phyloP scores from a whole-genome alignment of 2,888 invertebrate species.

The Caenorhabditis macrosperma region DNA sequence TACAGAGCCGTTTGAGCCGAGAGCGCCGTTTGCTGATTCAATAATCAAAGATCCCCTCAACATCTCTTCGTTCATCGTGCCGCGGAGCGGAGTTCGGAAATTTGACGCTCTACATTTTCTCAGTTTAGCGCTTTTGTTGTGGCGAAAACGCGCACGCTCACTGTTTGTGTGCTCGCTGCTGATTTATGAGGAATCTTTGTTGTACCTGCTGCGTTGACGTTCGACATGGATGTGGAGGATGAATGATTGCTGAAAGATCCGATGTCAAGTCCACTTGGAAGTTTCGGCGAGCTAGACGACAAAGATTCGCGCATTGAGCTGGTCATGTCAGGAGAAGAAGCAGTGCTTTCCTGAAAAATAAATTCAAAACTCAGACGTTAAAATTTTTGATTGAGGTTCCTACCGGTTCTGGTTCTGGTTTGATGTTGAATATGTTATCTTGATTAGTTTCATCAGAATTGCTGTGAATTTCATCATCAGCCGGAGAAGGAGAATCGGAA shows the following conservation, averaged over 20 bases:
- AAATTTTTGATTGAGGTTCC: too few species aligned
- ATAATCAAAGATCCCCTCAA: background rate
- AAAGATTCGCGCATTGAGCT: constrained; percentile 61
- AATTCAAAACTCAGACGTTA: background rate
- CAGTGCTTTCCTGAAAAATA: constrained; percentile 70
- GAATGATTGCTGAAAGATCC: constrained; percentile 42
- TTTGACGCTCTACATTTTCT: constrained; percentile 29
- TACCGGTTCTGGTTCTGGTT: constrained; percentile 39
- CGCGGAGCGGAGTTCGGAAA: background rate
- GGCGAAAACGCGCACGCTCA: background rate
- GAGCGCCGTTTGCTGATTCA: too few species aligned
- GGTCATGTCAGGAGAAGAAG: constrained; percentile 73
- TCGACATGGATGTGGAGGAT: constrained; percentile 48
- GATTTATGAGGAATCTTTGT: constrained; percentile 37
- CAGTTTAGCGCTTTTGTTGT: constrained; percentile 17
- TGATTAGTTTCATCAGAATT: constrained; percentile 65
- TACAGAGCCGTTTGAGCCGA: too few species aligned
- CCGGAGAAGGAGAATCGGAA: constrained; percentile 77
- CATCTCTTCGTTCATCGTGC: background rate
- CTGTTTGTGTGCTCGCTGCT: constrained; percentile 23
- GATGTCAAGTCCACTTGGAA: constrained; percentile 52
- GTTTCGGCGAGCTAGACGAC: constrained; percentile 66
- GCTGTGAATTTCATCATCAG: constrained; percentile 75
- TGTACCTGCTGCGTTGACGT: constrained; percentile 54
- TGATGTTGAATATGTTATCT: constrained; percentile 27